Evolutionary conservation across 2,797 vertebrate genomes (phyloP).

Genomic region (Threskiornis aethiopicus): DNA sequence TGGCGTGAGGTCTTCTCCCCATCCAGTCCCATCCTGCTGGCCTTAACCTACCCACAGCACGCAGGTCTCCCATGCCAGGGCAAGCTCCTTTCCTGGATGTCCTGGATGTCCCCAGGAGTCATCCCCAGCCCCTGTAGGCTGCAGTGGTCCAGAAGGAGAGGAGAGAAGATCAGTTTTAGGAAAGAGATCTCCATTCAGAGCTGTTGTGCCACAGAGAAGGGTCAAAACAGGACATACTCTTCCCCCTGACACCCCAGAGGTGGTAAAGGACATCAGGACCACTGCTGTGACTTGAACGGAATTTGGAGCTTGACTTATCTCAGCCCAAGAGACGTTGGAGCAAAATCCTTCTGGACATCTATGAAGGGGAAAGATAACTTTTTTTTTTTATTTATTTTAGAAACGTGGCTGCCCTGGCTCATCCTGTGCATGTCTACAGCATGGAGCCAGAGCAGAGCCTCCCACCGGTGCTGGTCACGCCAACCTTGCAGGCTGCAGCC

Average conservation of each 20-base stretch:
- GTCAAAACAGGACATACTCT: background rate
- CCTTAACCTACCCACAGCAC: fast-evolving
- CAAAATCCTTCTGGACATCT: background rate
- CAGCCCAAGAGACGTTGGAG: background rate
- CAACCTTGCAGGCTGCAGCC: background rate
- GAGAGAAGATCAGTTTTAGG: background rate
- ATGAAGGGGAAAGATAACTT: background rate
- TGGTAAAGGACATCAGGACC: background rate
- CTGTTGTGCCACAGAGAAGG: background rate
- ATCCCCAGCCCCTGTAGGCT: background rate
- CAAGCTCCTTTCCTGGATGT: background rate
- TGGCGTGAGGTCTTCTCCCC: background rate
- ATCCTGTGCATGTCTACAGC: background rate
- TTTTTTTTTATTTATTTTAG: background rate
- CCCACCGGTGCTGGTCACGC: background rate
- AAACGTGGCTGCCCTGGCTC: background rate
- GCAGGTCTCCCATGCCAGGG: background rate
- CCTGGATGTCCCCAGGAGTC: background rate
- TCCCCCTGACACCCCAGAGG: background rate
- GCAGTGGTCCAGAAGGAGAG: background rate
- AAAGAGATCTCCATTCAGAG: background rate
- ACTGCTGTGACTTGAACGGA: background rate
- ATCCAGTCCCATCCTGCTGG: background rate
- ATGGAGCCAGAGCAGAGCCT: background rate
- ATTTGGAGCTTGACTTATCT: background rate